These are phyloP conservation scores for Myocastor coypus DNA, from an alignment of 2,113 vertebrate species.

Conservation along the genomic window DNA sequence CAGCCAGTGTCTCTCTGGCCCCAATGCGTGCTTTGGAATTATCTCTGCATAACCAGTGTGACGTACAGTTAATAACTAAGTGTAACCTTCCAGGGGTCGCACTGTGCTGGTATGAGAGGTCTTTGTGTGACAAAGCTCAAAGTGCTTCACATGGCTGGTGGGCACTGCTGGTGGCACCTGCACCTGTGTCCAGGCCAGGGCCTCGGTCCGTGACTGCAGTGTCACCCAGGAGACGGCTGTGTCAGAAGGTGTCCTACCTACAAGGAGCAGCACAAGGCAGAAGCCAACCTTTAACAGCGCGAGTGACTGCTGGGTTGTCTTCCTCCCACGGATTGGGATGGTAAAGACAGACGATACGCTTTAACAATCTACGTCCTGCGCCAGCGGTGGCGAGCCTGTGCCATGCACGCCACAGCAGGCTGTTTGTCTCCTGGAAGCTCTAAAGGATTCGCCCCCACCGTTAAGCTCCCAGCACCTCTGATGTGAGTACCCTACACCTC, in stretches of 20 bases:
- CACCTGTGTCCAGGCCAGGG: not conserved
- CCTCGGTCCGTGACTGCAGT: not conserved
- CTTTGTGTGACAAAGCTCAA: not conserved
- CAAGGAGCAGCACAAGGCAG: not conserved
- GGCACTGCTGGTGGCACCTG: not conserved
- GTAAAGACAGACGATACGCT: not conserved
- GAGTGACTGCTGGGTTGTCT: not conserved
- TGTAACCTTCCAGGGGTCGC: not conserved
- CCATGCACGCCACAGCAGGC: rapidly evolving
- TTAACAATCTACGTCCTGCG: not conserved
- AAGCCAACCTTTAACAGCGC: not conserved
- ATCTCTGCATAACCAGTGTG: not conserved
- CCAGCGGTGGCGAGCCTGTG: rapidly evolving
- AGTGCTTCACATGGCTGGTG: no score
- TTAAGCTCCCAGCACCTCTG: not conserved
- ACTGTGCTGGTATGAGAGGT: not conserved
- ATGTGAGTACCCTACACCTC: not conserved
- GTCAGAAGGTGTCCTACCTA: not conserved
- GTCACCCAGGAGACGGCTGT: not conserved
- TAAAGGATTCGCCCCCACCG: not conserved
- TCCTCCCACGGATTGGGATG: not conserved
- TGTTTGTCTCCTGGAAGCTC: not conserved
- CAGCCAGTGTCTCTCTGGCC: not conserved
- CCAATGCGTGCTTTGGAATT: not conserved
- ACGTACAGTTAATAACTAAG: not conserved